Evolutionary conservation across 2,797 vertebrate genomes (phyloP).

Genomic region (Catamblyrhynchus diadema): DNA sequence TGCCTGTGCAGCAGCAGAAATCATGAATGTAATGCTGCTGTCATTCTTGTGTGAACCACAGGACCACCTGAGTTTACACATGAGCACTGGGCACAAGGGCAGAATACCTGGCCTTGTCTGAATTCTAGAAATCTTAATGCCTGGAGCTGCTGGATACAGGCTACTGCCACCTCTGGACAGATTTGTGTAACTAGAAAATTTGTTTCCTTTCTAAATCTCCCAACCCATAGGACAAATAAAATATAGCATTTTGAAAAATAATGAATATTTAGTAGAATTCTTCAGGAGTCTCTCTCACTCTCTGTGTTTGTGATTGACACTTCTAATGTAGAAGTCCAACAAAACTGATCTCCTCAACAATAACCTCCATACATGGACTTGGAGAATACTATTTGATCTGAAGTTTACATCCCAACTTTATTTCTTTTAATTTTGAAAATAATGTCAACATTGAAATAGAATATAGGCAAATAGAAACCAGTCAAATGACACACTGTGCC

Average conservation of each 20-base stretch:
- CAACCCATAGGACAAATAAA: background rate
- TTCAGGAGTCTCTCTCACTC: background rate
- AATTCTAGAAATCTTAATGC: background rate
- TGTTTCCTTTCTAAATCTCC: background rate
- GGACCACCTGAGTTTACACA: background rate
- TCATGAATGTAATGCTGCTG: background rate
- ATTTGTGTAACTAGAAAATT: background rate
- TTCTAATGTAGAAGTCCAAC: background rate
- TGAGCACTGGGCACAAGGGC: accelerated
- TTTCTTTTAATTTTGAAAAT: background rate
- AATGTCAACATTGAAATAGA: background rate
- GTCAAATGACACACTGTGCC: background rate
- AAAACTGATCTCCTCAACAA: background rate
- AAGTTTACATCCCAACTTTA: background rate
- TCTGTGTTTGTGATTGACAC: background rate
- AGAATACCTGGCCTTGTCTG: background rate
- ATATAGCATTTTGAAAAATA: background rate
- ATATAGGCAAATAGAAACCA: background rate
- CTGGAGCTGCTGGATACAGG: background rate
- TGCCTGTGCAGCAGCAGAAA: background rate
- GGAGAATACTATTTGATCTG: background rate
- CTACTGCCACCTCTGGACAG: background rate
- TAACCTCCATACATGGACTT: background rate
- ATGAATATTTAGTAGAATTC: background rate
- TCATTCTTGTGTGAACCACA: background rate